Conservation (phyloP, 1,140 invertebrate species). For the Lycorma delicatula region DNA sequence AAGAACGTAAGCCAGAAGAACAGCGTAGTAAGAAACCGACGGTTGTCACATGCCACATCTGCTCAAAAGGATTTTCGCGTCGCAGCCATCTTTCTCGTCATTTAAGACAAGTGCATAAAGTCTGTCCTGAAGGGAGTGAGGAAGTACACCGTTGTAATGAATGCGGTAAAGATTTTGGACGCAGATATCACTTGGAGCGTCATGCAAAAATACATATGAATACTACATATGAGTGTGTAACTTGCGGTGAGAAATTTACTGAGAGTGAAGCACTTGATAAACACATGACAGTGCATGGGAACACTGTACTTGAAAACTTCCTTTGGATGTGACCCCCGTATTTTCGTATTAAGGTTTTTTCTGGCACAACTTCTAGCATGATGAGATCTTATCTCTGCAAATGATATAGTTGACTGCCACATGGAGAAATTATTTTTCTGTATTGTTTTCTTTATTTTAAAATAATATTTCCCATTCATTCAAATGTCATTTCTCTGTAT, state of each 20-base stretch:
- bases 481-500: too few species aligned
- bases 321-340: conserved; percentile 29
- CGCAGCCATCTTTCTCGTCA: conserved; percentile 29
- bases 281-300: conserved; percentile 27
- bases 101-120: conserved; percentile 2
- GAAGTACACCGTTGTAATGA: conserved; percentile 21
- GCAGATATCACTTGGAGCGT: conserved; percentile 22
- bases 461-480: too few species aligned
- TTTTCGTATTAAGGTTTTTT: too few species aligned
- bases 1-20: background rate
- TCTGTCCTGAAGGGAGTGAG: conserved; percentile 3
- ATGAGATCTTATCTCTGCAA: too few species aligned
- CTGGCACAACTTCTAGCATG: too few species aligned
- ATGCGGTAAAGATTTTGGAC: conserved; percentile 21
- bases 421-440: too few species aligned
- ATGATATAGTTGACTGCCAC: too few species aligned
- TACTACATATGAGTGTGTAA: conserved; percentile 25
- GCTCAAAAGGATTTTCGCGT: conserved; percentile 30
- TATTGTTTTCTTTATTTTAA: too few species aligned
- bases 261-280: conserved; percentile 24
- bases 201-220: conserved; percentile 20
- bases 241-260: conserved; percentile 25
- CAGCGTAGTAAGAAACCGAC: conserved; percentile 20
- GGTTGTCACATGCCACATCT: conserved; percentile 32
- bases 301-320: conserved; percentile 25